Percentiles rank a stretch among this genome's conserved stretches.
Evolutionary conservation across 2,888 invertebrate species (phyloP).

Genomic region (Ceriagrion tenellum): DNA sequence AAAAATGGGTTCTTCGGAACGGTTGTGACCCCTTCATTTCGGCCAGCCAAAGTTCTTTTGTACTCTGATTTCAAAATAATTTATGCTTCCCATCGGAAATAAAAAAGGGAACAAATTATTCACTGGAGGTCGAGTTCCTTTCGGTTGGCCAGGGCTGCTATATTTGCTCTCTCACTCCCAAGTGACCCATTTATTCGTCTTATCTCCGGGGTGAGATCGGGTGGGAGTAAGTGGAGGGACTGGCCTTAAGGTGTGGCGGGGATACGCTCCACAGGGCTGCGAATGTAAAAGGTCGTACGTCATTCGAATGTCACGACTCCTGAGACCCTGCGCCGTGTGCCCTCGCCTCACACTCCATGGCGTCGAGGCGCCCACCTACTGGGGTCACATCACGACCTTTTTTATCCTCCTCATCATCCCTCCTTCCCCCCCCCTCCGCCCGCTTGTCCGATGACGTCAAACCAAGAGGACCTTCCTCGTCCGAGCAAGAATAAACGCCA

Average conservation of each 20-base stretch:
- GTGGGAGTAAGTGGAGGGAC: neutral
- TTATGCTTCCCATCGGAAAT: too few relatives aligned
- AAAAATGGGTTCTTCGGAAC: too few relatives aligned
- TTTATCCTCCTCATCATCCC: too few relatives aligned
- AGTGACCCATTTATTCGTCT: neutral
- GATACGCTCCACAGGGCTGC: neutral
- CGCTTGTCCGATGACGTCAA: neutral
- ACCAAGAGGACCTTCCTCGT: neutral
- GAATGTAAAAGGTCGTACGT: neutral
- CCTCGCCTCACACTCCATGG: neutral
- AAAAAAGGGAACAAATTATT: too few relatives aligned
- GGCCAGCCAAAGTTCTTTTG: too few relatives aligned
- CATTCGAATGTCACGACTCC: neutral
- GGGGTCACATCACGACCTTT: slow-evolving; percentile 1
- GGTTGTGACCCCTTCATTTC: too few relatives aligned
- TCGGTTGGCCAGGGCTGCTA: neutral
- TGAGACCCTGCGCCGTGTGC: neutral
- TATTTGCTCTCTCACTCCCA: neutral
- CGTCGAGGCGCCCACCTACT: neutral
- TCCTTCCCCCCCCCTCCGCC: neutral
- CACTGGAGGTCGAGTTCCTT: neutral
- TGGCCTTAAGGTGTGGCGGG: neutral
- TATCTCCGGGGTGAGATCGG: neutral
- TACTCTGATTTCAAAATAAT: too few relatives aligned
- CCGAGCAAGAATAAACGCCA: neutral